phyloP scores from a whole-genome alignment of 2,888 invertebrate species.

The Pachliopta kotzebuea region DNA sequence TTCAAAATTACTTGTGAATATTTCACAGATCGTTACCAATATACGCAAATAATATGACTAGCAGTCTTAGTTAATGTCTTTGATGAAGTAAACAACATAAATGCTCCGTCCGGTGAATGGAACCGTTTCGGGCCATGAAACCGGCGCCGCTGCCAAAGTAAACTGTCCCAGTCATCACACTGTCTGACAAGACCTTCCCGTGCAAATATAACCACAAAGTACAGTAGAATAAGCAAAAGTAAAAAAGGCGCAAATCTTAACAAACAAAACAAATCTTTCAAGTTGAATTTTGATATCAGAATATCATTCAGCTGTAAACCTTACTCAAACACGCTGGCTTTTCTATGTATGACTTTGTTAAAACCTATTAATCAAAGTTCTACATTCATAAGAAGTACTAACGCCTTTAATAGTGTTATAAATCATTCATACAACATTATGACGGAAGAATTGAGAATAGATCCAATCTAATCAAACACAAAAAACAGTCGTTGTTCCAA shows the following conservation, averaged over 20 bases:
- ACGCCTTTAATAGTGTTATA: slow-evolving; percentile 5
- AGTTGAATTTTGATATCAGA: too few relatives aligned
- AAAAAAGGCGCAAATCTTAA: too few relatives aligned
- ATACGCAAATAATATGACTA: neutral
- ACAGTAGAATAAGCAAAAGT: neutral
- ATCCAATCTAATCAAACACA: neutral
- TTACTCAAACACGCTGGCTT: too few relatives aligned
- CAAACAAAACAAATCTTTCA: too few relatives aligned
- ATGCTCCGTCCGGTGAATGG: neutral
- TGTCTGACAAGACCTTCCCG: neutral
- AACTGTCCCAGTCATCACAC: neutral
- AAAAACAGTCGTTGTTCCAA: neutral
- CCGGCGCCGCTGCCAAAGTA: neutral
- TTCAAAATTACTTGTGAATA: too few relatives aligned
- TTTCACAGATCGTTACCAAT: too few relatives aligned
- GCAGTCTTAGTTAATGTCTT: neutral
- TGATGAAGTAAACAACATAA: neutral
- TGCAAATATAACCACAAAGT: neutral
- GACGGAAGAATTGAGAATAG: slow-evolving; percentile 13
- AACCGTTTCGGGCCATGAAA: slow-evolving; percentile 2
- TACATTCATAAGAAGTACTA: neutral
- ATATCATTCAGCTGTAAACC: too few relatives aligned
- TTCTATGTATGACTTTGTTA: too few relatives aligned
- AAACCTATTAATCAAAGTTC: slow-evolving; percentile 2
- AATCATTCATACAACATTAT: slow-evolving; percentile 10